Evolutionary conservation across 53 echinoderm and acorn worm genomes (phyloP).

Genomic region (Glandiceps talaboti): DNA sequence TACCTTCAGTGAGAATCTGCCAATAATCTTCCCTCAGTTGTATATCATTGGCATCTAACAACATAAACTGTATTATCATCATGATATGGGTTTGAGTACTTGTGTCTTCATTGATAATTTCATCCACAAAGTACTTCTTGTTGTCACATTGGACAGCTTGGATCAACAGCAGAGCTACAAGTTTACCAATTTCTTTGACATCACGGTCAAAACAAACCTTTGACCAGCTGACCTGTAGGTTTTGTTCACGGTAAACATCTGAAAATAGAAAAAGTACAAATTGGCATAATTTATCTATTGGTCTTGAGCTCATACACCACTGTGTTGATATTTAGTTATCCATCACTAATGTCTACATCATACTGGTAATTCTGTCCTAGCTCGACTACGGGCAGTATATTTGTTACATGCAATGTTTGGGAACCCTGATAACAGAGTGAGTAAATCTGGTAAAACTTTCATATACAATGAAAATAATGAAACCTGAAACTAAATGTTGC

Average conservation of each 20-base stretch:
- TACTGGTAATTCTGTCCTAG: no score
- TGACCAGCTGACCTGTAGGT: not conserved
- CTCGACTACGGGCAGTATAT: no score
- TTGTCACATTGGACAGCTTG: not conserved
- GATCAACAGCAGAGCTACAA: not conserved
- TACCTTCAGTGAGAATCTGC: not conserved
- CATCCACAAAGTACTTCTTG: slow-evolving; percentile 55
- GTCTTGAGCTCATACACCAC: no score
- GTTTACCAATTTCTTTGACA: not conserved
- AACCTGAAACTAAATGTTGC: no score
- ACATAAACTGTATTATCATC: slow-evolving; percentile 71
- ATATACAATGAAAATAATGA: no score
- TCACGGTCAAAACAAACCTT: not conserved
- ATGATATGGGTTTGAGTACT: slow-evolving; percentile 55
- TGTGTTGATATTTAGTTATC: no score
- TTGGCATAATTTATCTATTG: no score
- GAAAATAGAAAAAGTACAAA: not conserved
- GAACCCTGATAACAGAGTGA: no score
- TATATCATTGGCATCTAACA: not conserved
- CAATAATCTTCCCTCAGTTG: not conserved
- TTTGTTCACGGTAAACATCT: not conserved
- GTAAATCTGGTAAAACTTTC: no score
- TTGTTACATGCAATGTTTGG: no score
- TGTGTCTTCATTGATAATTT: slow-evolving; percentile 70
- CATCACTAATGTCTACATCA: no score